Evolutionary conservation across 2,888 invertebrate genomes (phyloP), one percentile per base, ranked within the genome.

Genomic region (Platypus cylindrus): DNA sequence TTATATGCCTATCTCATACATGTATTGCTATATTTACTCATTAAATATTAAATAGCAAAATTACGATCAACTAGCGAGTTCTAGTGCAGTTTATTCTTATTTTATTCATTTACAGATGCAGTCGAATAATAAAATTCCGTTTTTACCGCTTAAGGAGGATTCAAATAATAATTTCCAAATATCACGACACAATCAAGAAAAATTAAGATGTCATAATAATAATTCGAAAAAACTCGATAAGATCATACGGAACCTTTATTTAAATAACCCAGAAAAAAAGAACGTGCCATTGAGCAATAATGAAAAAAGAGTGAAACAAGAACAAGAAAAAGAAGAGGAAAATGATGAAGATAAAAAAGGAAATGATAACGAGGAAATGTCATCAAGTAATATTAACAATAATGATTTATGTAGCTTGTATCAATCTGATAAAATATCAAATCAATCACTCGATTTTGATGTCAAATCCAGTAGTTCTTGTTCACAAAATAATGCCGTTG

Each of bases 91-190:
- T 30, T 8, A 17, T 29, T 11, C 13, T 9, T 14, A 13, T 9
- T 26, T 16, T 28, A 29, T 34, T 37, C 37, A 30, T 28, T 47
- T 47, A 3, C 40, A 46, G 45, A 23, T 41, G 22, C 36, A 15
- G 2, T 33, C n/a, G n/a, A n/a, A n/a, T n/a, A n/a, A n/a, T n/a
- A n/a, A n/a, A n/a, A n/a, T n/a, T n/a, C n/a, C n/a, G n/a, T n/a
- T n/a, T n/a, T n/a, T 41, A 8, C 23, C 36, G 7, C 44, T 39
- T 26, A 7, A 29, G 3, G 45, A 48, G 40, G 58, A 58, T 37
- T 42, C 50, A 9, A 58, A 57, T 38, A 58, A 57, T 38, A 57
- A 57, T 36, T 49, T 50, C 20, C 48, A 50, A 46, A 17, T 33
- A 11, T 34, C 36, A 8, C 25, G 18, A n/a, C n/a, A n/a, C 25